Percentiles rank a stretch among this genome's conserved stretches.
phyloP scores from a whole-genome alignment of 2,888 invertebrate species.

The Steinernema carpocapsae region DNA sequence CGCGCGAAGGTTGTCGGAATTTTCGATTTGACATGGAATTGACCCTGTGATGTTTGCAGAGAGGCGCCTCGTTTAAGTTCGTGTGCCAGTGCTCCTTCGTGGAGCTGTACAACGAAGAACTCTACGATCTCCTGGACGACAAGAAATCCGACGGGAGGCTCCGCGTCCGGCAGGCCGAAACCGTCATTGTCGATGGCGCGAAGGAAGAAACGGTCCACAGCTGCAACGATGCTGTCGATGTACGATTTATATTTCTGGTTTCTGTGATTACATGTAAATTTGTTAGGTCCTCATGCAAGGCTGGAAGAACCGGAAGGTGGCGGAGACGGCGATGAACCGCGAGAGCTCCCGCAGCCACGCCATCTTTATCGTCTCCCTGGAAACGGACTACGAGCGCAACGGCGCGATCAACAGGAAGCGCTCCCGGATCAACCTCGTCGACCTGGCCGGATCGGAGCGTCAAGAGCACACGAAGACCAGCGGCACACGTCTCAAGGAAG shows the following conservation, averaged over 20 bases:
- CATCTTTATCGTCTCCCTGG: constrained; percentile 68
- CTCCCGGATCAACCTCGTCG: constrained; percentile 71
- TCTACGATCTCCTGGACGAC: constrained; percentile 70
- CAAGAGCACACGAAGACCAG: constrained; percentile 70
- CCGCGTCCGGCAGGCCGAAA: not conserved
- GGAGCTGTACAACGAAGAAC: constrained; percentile 71
- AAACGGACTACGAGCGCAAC: constrained; percentile 60
- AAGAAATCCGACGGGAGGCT: constrained; percentile 38
- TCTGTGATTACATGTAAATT: constrained; percentile 34
- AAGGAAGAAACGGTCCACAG: constrained; percentile 65
- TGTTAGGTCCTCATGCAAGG: constrained; percentile 69
- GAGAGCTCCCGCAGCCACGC: constrained; percentile 71
- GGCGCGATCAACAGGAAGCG: constrained; percentile 64
- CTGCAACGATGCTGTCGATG: constrained; percentile 69
- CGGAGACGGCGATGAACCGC: constrained; percentile 71
- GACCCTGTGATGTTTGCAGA: constrained; percentile 52
- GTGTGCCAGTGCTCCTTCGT: constrained; percentile 70
- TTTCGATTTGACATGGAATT: not conserved
- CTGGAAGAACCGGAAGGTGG: constrained; percentile 70
- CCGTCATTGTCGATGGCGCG: constrained; percentile 65
- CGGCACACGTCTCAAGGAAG: constrained; percentile 70
- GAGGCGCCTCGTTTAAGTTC: constrained; percentile 68
- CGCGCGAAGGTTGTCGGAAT: constrained; percentile 64
- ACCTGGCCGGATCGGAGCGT: constrained; percentile 71
- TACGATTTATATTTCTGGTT: constrained; percentile 46